Evolutionary conservation across 2,113 vertebrate genomes (phyloP).

Genomic region (Setophaga coronata): DNA sequence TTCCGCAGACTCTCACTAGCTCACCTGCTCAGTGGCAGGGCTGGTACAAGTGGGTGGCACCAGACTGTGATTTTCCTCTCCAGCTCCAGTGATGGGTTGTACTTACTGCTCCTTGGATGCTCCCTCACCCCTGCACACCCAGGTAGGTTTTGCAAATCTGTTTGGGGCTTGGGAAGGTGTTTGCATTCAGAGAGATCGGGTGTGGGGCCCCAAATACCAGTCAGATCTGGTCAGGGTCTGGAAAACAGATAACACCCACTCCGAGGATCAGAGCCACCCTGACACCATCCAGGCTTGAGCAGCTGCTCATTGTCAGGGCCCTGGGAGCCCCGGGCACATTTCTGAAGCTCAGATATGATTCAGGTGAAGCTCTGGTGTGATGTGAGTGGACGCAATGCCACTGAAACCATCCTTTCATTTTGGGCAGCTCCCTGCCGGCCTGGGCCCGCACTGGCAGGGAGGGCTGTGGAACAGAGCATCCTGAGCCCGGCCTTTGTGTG

Average conservation of each 20-base stretch:
- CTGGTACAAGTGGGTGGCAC: background rate
- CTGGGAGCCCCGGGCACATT: background rate
- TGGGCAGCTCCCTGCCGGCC: rapidly evolving
- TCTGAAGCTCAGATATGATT: background rate
- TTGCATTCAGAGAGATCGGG: background rate
- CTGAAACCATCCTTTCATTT: background rate
- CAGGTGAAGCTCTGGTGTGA: background rate
- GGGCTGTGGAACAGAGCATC: background rate
- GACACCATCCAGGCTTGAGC: rapidly evolving
- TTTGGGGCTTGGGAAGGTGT: background rate
- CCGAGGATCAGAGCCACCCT: rapidly evolving
- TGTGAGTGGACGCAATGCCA: background rate
- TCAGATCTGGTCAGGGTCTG: background rate
- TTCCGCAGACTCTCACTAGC: background rate
- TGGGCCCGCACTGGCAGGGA: rapidly evolving
- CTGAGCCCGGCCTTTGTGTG: background rate
- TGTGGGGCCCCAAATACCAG: background rate
- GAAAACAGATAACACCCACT: background rate
- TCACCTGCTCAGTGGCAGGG: background rate
- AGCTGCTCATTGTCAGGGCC: background rate
- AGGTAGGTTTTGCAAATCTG: background rate
- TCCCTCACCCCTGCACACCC: rapidly evolving
- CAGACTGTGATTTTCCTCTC: background rate
- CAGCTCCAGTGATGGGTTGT: background rate
- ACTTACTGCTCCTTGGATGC: rapidly evolving